phyloP scores from a whole-genome alignment of 2,797 vertebrate species.

The Xiphorhynchus erythropygius region DNA sequence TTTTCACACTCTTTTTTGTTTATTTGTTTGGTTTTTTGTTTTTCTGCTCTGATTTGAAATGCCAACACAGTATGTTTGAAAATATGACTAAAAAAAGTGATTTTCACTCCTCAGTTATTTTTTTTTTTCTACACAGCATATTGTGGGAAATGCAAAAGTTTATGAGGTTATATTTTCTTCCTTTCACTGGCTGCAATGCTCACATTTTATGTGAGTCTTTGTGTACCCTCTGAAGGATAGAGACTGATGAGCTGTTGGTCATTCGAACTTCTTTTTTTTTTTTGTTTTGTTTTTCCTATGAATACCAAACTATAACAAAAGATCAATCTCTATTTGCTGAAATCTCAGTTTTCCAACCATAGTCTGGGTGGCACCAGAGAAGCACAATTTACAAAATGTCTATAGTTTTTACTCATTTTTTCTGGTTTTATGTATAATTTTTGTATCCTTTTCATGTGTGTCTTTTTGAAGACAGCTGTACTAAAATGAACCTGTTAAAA shows the following conservation, averaged over 20 bases:
- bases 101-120: background rate
- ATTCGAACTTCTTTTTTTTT: background rate
- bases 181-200: background rate
- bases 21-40: background rate
- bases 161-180: background rate
- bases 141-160: background rate
- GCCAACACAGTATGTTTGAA: background rate
- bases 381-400: background rate
- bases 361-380: background rate
- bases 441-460: background rate
- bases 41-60: background rate
- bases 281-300: background rate
- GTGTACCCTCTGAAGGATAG: background rate
- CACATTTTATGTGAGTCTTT: background rate
- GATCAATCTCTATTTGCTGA: background rate
- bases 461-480: slow-evolving; percentile 23
- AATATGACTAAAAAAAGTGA: background rate
- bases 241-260: background rate
- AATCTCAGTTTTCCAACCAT: background rate
- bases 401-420: background rate
- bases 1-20: background rate
- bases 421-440: background rate
- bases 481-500: background rate
- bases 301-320: background rate
- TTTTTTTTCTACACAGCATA: background rate